Evolutionary conservation across 1,140 invertebrate species (phyloP).

Genomic region (Drosophila auraria): DNA sequence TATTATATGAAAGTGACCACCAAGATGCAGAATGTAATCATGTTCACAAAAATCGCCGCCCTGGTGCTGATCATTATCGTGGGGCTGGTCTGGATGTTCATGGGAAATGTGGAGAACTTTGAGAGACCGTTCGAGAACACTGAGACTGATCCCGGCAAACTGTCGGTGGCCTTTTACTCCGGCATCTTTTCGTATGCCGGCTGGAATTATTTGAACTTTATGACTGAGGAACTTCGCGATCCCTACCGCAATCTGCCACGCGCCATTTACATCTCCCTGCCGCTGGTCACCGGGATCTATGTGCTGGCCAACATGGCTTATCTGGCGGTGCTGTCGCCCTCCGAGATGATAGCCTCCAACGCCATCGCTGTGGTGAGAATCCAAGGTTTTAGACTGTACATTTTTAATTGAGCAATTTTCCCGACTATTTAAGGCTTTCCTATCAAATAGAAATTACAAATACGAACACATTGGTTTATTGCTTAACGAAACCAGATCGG

Average conservation of each 20-base stretch:
- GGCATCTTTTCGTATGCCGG: slow-evolving; percentile 99
- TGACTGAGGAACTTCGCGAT: slow-evolving; percentile 97
- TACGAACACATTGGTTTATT: neutral
- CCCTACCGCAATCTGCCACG: slow-evolving; percentile 97
- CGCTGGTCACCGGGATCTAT: slow-evolving; percentile 96
- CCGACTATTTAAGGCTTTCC: neutral
- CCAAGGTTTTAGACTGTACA: neutral
- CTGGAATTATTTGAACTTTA: slow-evolving; percentile 98
- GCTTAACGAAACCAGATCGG: slow-evolving; percentile 5
- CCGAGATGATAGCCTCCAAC: slow-evolving; percentile 93
- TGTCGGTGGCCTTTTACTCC: slow-evolving; percentile 96
- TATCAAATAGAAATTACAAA: neutral
- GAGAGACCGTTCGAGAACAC: slow-evolving; percentile 92
- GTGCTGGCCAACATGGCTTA: slow-evolving; percentile 97
- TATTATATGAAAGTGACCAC: slow-evolving; percentile 95
- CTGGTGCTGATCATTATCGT: slow-evolving; percentile 92
- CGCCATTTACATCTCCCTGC: slow-evolving; percentile 97
- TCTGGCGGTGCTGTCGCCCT: slow-evolving; percentile 94
- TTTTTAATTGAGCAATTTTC: neutral
- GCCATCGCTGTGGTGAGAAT: slow-evolving; percentile 96
- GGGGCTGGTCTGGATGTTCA: slow-evolving; percentile 91
- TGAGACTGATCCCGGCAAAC: slow-evolving; percentile 91
- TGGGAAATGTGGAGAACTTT: slow-evolving; percentile 91
- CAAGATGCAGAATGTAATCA: slow-evolving; percentile 95
- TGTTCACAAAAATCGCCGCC: slow-evolving; percentile 95